phyloP scores from a whole-genome alignment of 2,113 vertebrate species.

The Elanoides forficatus region DNA sequence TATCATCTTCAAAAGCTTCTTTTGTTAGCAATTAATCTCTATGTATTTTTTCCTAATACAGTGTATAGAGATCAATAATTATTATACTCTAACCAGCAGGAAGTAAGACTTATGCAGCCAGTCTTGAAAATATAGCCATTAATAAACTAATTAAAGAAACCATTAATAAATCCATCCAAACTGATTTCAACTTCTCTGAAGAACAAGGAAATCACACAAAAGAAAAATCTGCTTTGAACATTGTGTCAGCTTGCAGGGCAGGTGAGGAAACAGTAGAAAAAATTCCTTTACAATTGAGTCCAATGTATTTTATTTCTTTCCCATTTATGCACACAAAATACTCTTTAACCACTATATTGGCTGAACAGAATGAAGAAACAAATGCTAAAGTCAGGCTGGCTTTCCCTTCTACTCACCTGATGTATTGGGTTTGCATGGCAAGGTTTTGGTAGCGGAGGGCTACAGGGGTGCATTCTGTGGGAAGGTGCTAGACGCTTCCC shows the following conservation, averaged over 20 bases:
- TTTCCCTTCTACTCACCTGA: neutral
- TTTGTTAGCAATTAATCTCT: neutral
- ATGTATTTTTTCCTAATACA: neutral
- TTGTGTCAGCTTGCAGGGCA: neutral
- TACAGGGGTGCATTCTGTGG: neutral
- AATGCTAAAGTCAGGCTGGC: neutral
- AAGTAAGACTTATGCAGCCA: neutral
- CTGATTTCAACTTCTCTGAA: neutral
- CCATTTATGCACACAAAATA: neutral
- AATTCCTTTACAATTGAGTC: neutral
- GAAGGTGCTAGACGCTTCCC: neutral
- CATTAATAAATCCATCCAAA: conserved; percentile 5
- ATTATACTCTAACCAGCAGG: neutral
- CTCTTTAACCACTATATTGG: neutral
- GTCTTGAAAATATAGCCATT: neutral
- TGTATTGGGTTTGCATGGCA: neutral
- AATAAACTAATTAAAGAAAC: conserved; percentile 33
- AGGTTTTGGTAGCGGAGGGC: neutral
- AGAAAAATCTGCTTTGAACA: neutral
- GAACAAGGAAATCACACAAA: neutral
- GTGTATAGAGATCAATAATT: neutral
- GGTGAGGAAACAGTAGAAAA: neutral
- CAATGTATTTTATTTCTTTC: neutral
- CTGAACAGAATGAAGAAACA: neutral
- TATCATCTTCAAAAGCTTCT: neutral